Percentiles rank a stretch among this genome's conserved stretches.
Conservation (phyloP, 1,140 invertebrate genomes). For the Drosophila bocki region DNA sequence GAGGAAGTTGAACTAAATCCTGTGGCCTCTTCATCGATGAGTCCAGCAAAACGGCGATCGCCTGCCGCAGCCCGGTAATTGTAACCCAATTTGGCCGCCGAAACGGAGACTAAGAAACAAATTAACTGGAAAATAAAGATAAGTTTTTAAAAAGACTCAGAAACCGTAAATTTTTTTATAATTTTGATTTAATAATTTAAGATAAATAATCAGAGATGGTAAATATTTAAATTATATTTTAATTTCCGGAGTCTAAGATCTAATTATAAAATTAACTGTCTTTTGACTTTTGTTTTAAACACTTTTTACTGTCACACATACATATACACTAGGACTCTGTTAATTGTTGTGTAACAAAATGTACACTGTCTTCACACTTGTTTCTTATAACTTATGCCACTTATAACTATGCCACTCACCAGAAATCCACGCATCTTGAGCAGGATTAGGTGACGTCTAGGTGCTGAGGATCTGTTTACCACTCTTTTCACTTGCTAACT, state of each 20-base stretch:
- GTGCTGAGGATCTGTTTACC: constrained; percentile 43
- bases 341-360: neutral
- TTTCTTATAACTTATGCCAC: neutral
- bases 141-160: neutral
- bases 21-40: constrained; percentile 69
- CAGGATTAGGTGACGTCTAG: constrained; percentile 18
- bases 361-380: neutral
- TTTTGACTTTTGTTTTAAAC: no score
- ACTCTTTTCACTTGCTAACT: constrained; percentile 55
- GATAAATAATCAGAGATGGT: neutral
- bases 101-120: constrained; percentile 43
- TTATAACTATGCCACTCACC: constrained; percentile 46
- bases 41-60: constrained; percentile 69
- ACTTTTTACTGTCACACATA: no score
- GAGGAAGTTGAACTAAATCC: constrained; percentile 54
- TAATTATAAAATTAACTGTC: no score
- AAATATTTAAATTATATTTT: neutral
- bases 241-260: no score
- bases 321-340: neutral
- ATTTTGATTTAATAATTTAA: neutral
- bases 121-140: constrained; percentile 29
- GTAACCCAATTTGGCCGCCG: constrained; percentile 65
- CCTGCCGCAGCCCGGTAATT: constrained; percentile 54
- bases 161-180: neutral
- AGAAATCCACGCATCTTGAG: constrained; percentile 72